These are phyloP conservation scores for Silurus meridionalis DNA, from an alignment of 2,113 vertebrate species.

Conservation along the genomic window DNA sequence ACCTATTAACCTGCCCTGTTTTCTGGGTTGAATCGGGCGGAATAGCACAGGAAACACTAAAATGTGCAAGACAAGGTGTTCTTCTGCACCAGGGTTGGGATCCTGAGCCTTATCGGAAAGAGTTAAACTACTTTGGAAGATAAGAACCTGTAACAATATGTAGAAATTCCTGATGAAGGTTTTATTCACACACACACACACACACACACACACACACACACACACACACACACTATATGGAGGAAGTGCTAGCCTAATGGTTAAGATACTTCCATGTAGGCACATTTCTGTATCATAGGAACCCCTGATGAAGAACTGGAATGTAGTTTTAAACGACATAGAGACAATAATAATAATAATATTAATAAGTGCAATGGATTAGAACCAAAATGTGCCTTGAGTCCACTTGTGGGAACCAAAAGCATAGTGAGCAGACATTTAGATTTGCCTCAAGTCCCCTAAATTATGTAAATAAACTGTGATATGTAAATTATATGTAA, in stretches of 20 bases:
- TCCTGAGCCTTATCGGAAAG: background rate
- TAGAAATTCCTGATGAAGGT: background rate
- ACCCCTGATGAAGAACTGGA: background rate
- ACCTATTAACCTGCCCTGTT: background rate
- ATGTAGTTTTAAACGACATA: no score
- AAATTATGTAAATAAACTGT: background rate
- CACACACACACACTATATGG: no score
- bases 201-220: no score
- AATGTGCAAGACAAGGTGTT: background rate
- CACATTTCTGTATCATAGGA: background rate
- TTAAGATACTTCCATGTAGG: background rate
- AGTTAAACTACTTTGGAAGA: background rate
- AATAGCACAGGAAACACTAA: background rate
- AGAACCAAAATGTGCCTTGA: background rate
- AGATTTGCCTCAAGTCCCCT: background rate
- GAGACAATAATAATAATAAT: background rate
- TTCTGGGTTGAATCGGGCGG: background rate
- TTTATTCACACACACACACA: no score
- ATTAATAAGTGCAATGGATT: background rate
- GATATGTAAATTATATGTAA: no score
- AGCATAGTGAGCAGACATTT: background rate
- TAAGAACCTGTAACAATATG: background rate
- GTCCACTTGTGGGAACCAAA: background rate
- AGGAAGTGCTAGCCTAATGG: no score
- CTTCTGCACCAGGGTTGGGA: background rate